Base-by-base conservation (phyloP, 2,888 invertebrate species). In the Orthosia incerta region DNA sequence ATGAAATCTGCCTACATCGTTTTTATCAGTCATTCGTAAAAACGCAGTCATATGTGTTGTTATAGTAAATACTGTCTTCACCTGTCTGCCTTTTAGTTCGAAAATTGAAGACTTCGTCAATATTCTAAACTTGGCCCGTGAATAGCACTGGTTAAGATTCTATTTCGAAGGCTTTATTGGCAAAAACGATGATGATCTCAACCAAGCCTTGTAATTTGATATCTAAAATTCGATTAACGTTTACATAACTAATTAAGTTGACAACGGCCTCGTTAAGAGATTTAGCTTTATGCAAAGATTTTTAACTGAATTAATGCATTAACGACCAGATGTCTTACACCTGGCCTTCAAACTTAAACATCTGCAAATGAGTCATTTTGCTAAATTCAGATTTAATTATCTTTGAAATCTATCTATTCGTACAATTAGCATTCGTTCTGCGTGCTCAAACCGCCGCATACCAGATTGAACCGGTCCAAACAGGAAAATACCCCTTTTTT, bases 401-500 rank as follows among this genome's bases (percentile, higher is more conserved):
- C n/a, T 68, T 55, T 53, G 12, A 76, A 71, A 60, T 15, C 18
- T 18, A 45, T 48, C 11, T 68, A 56, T 53, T 51, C 39, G n/a
- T 51, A 63, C 59, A 62, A 73, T 77, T 67, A 69, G 51, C 78
- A 51, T 72, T 71, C 59, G 50, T 55, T 57, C 75, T 39, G 18
- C 66, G 63, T 51, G 64, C 53, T 65, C n/a, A 59, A 83, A 79
- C 63, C n/a, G 63, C 72, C 60, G 56, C 78, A 76, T 74, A 73
- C 80, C 69, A 65, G 84, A 82, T 86, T 78, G 61, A 81, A 83
- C 79, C 71, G 74, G 77, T 76, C 74, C 75, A 71, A 84, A 85
- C 82, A 74, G 83, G 84, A 88, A 86, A 85, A 85, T 83, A 82
- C 80, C 83, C 83, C 72, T 70, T 82, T 85, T 86, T 85, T 74